A percentile compares a stretch with the other conserved stretches of the same genome.
These are phyloP conservation scores for Episyrphus balteatus DNA, from an alignment of 1,140 invertebrate species.

Conservation along the genomic window DNA sequence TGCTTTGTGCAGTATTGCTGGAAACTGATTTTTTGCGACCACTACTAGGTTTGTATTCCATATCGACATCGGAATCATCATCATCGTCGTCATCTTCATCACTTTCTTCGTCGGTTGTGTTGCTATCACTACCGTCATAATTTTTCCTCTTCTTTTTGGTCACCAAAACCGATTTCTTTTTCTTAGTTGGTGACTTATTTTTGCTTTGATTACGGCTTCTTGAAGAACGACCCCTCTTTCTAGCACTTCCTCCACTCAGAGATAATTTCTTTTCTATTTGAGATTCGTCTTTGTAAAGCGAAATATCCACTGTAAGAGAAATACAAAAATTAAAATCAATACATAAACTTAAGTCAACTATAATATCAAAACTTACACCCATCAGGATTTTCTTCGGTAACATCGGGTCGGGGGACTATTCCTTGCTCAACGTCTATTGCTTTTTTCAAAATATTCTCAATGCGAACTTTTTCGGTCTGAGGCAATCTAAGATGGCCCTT, in stretches of 20 bases:
- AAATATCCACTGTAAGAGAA: constrained; percentile 73
- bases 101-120: constrained; percentile 6
- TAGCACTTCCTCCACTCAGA: constrained; percentile 1
- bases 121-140: no score
- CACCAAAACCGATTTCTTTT: constrained; percentile 6
- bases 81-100: constrained; percentile 6
- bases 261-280: constrained; percentile 46
- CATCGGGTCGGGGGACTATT: constrained; percentile 45
- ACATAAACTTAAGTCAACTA: neutral
- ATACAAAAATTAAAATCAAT: constrained; percentile 25
- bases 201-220: neutral
- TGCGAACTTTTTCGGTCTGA: constrained; percentile 58
- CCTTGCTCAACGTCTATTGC: constrained; percentile 71
- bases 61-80: constrained; percentile 3
- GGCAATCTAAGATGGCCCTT: constrained; percentile 55
- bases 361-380: constrained; percentile 52
- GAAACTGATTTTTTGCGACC: constrained; percentile 3
- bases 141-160: constrained; percentile 3
- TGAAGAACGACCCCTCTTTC: neutral
- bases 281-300: constrained; percentile 65
- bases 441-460: constrained; percentile 72
- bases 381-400: constrained; percentile 77
- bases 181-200: constrained; percentile 6
- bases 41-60: constrained; percentile 11
- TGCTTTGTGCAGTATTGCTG: neutral